Evolutionary conservation across 1,140 invertebrate genomes (phyloP), one percentile per base, ranked within the genome.

Genomic region (Proales similis): DNA sequence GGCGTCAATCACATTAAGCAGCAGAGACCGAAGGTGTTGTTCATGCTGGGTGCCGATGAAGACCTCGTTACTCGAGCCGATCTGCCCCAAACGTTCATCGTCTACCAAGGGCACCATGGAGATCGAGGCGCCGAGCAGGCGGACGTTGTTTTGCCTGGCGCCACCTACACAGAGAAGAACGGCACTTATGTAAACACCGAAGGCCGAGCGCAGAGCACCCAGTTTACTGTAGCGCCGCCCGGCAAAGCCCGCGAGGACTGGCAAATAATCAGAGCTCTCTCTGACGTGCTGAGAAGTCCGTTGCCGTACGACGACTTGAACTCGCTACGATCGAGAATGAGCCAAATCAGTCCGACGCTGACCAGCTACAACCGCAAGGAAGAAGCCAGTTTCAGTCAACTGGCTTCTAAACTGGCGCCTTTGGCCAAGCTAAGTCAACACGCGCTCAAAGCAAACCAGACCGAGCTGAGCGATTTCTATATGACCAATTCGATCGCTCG

Each of bases 151-250:
- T 78, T 99, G 2, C 92, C 94, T 17, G 93, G 73, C 60, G 88
- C 90, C n/a, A 91, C 94, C 0, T 98, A 96, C 72, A 98, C 94
- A 1, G 94, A 98, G 79, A 98, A 98, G 77, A 85, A 90, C 73
- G 90, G 80, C 6, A 95, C 86, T 12, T 98, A 91, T 77, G 90
- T 95, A 0, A 99, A 98, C 75, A 95, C 88, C 0, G 94, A 98
- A 80, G 94, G 94, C 7, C 80, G 94, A 57, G 82, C 91, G n/a
- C 94, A 98, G 77, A 85, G 91, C 79, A 92, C 90, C 1, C 78
- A 85, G 38, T 79, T 83, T 3, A 93, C 92, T 12, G 84, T 97
- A n/a, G 84, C 86, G 22, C 87, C 93, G 38, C 93, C 93, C 12
- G 92, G 92, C 64, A 80, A 87, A 76, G 91, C 90, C 1, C 81